These are phyloP conservation scores for Stomatorhinus walkeri DNA, from an alignment of 2,797 vertebrate genomes.

Conservation along the genomic window DNA sequence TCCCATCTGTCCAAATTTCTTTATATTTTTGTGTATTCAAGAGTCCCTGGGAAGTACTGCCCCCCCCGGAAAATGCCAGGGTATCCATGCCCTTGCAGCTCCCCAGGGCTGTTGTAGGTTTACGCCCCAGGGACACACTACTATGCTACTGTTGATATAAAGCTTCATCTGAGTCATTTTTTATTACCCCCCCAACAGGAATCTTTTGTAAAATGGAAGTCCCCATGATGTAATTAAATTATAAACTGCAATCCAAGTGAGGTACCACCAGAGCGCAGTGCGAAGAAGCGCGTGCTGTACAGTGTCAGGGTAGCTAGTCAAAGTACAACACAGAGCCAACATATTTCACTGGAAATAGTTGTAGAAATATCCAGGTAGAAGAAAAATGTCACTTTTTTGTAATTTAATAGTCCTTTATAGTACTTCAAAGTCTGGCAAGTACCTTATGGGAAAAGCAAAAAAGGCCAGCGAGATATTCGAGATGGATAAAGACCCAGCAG, in stretches of 20 bases:
- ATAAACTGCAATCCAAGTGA: background rate
- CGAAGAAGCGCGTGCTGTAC: background rate
- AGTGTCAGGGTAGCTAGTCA: background rate
- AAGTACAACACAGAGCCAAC: background rate
- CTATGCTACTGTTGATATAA: background rate
- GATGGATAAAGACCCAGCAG: background rate
- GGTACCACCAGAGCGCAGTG: background rate
- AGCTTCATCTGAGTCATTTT: background rate
- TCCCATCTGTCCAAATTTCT: background rate
- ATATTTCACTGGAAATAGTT: background rate
- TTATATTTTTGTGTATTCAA: background rate
- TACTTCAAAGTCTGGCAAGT: background rate
- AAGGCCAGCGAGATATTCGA: background rate
- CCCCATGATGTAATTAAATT: background rate
- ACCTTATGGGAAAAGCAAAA: background rate
- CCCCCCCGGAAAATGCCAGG: background rate
- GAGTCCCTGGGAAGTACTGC: background rate
- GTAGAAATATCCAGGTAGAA: background rate
- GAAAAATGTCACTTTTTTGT: background rate
- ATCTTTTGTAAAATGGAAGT: background rate
- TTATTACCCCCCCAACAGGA: background rate
- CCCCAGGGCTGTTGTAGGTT: background rate
- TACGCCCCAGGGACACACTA: background rate
- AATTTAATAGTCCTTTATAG: background rate
- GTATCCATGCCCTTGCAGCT: background rate